Conservation (phyloP, 2,888 invertebrate species). For the Orthosia gothica region DNA sequence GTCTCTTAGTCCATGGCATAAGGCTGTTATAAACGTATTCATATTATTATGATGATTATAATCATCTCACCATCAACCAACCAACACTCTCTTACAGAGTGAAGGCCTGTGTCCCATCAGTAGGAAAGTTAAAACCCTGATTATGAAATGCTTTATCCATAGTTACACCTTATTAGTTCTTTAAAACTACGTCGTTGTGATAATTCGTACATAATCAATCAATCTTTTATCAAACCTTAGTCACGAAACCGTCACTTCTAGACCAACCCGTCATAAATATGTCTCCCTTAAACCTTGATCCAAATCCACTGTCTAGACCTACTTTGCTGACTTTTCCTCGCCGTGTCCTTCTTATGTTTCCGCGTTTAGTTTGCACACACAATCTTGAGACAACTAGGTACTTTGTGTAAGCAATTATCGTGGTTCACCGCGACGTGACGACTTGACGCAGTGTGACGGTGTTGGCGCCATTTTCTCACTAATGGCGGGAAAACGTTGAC, state of each 20-base stretch:
- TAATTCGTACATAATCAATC: neutral
- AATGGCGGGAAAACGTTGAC: conserved; percentile 7
- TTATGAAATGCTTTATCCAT: too few species aligned
- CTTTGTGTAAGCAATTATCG: conserved; percentile 47
- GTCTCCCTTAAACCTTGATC: conserved; percentile 46
- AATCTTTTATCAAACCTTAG: neutral
- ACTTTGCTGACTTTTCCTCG: conserved; percentile 44
- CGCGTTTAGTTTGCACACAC: conserved; percentile 37
- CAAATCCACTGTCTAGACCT: conserved; percentile 15
- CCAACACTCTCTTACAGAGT: too few species aligned
- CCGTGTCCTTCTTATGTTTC: conserved; percentile 56
- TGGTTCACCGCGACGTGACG: conserved; percentile 39
- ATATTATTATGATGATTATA: too few species aligned
- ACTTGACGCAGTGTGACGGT: conserved; percentile 21
- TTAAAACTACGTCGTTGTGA: neutral
- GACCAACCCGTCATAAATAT: neutral
- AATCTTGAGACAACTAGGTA: conserved; percentile 37
- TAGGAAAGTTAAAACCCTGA: too few species aligned
- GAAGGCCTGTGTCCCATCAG: too few species aligned
- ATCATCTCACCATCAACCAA: too few species aligned
- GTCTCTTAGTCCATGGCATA: neutral
- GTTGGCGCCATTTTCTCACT: conserved; percentile 43
- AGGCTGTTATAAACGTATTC: neutral
- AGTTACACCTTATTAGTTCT: too few species aligned
- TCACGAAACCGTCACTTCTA: neutral